These are phyloP conservation scores for Drosophila flavopinicola DNA, from an alignment of 2,888 invertebrate genomes.

Conservation along the genomic window DNA sequence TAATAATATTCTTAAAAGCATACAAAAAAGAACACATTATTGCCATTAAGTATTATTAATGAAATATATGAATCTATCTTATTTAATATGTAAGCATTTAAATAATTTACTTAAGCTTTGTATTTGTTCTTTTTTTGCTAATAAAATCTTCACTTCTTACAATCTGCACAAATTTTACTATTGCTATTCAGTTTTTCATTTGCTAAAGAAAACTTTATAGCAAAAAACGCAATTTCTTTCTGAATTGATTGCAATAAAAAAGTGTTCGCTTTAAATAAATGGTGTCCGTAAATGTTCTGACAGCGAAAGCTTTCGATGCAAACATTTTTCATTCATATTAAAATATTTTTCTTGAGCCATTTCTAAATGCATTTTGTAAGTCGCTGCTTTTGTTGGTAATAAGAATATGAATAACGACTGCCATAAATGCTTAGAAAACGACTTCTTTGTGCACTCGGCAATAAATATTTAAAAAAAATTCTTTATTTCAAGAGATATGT, in stretches of 20 bases:
- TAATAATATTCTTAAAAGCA: neutral
- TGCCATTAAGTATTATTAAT: too few relatives aligned
- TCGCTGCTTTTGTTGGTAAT: slow-evolving; percentile 17
- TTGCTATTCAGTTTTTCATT: neutral
- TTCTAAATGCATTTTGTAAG: slow-evolving; percentile 46
- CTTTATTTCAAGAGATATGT: neutral
- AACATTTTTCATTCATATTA: slow-evolving; percentile 9
- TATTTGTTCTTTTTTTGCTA: too few relatives aligned
- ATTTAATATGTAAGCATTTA: too few relatives aligned
- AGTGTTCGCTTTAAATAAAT: slow-evolving; percentile 22
- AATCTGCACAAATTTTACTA: neutral
- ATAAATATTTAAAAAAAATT: neutral
- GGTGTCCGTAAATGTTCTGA: slow-evolving; percentile 11
- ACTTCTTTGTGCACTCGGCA: neutral
- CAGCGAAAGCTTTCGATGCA: slow-evolving; percentile 10
- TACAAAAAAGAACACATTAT: neutral
- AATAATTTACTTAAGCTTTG: too few relatives aligned
- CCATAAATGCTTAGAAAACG: neutral
- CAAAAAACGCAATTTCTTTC: neutral
- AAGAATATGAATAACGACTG: slow-evolving; percentile 13
- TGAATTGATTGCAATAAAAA: slow-evolving; percentile 12
- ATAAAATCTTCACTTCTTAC: too few relatives aligned
- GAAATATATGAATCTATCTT: too few relatives aligned
- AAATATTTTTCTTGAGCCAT: slow-evolving; percentile 17
- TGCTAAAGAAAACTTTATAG: neutral